These are phyloP conservation scores for Chalcosyrphus nemorum DNA, from an alignment of 2,888 invertebrate genomes.

Conservation along the genomic window DNA sequence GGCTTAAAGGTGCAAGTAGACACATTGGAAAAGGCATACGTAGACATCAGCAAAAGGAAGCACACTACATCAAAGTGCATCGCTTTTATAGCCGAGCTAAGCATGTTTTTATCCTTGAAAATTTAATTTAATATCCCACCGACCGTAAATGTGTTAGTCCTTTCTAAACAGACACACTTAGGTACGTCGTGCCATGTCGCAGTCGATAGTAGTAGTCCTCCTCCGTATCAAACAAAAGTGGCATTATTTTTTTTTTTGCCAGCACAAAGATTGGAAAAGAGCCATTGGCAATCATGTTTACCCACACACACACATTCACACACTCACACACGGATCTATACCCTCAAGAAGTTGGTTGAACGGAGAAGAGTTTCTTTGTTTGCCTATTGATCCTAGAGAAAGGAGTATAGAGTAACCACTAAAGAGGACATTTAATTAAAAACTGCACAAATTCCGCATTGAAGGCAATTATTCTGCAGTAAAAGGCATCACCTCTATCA, in stretches of 20 bases:
- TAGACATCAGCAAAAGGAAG: conserved; percentile 14
- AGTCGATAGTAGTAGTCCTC: background rate
- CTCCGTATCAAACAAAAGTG: conserved; percentile 6
- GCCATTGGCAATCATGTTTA: conserved; percentile 58
- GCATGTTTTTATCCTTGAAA: conserved; percentile 62
- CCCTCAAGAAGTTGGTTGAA: background rate
- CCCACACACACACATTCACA: conserved; percentile 11
- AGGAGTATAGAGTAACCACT: conserved; percentile 33
- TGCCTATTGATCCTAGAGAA: conserved; percentile 15
- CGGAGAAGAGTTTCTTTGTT: conserved; percentile 31
- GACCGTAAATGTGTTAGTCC: conserved; percentile 37
- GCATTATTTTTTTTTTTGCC: conserved; percentile 33
- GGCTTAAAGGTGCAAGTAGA: conserved; percentile 30
- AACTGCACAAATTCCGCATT: conserved; percentile 70
- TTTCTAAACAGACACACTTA: conserved; percentile 39
- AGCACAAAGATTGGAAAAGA: conserved; percentile 55
- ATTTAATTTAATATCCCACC: conserved; percentile 63
- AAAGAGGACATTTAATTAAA: conserved; percentile 66
- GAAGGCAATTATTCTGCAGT: conserved; percentile 64
- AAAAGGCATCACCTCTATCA: conserved; percentile 33
- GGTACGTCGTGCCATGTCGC: background rate
- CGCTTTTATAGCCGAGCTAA: conserved; percentile 39
- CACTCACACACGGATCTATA: too few species aligned
- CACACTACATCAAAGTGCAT: conserved; percentile 47
- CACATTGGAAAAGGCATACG: conserved; percentile 16